Evolutionary conservation across 2,113 vertebrate species (phyloP).

Genomic region (Gorsachius goisagi): DNA sequence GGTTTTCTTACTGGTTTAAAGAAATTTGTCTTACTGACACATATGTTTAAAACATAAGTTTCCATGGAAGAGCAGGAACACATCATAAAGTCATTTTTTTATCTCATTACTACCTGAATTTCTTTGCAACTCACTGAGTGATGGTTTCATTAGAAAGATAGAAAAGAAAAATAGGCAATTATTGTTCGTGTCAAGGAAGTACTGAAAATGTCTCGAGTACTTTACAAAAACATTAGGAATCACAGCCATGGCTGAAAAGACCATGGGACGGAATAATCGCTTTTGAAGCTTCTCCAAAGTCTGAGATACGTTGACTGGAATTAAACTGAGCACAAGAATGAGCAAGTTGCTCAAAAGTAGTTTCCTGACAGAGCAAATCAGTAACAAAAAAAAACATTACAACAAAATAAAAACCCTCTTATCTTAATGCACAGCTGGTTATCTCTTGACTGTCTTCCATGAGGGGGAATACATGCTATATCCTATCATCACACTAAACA

Average conservation of each 20-base stretch:
- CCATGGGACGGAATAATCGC: background rate
- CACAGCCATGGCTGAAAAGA: background rate
- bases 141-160: background rate
- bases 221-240: background rate
- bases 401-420: background rate
- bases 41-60: background rate
- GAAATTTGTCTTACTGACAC: background rate
- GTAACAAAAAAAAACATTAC: fast-evolving
- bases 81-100: background rate
- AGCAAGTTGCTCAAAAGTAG: background rate
- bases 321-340: background rate
- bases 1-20: background rate
- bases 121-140: background rate
- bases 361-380: background rate
- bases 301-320: background rate
- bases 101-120: background rate
- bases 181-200: background rate
- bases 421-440: background rate
- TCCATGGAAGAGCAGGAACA: background rate
- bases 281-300: background rate
- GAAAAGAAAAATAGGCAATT: background rate
- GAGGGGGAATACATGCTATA: background rate
- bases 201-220: background rate
- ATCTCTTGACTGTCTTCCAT: background rate
- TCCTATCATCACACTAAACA: background rate